Percentiles rank a stretch among this genome's conserved stretches.
These are phyloP conservation scores for Microcebus griseorufus DNA, from an alignment of 2,113 vertebrate genomes.

Conservation along the genomic window DNA sequence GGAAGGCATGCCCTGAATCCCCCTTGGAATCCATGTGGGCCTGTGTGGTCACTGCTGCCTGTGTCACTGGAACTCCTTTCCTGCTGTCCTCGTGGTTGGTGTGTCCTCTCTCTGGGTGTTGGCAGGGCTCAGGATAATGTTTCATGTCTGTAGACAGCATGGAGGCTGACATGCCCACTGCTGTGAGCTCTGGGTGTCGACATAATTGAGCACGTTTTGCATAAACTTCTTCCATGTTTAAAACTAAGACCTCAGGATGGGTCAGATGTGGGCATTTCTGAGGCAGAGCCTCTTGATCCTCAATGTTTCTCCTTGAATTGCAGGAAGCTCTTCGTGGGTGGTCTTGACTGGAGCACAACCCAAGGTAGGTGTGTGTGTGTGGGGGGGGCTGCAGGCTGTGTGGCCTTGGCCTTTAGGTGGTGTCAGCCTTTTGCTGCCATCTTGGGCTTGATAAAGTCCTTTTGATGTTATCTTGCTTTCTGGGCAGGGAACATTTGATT, in stretches of 20 bases:
- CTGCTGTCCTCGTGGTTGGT: accelerated
- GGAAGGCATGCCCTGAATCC: background rate
- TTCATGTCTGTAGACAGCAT: background rate
- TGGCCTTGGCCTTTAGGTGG: background rate
- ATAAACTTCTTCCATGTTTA: too few species aligned
- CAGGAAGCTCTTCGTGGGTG: constrained; percentile 99
- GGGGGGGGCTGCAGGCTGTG: background rate
- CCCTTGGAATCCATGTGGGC: accelerated
- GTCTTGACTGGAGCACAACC: constrained; percentile 99
- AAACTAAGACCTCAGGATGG: background rate
- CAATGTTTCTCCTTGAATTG: constrained; percentile 71
- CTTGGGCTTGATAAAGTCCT: background rate
- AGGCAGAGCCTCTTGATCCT: constrained; percentile 28
- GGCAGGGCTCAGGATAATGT: background rate
- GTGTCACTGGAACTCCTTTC: background rate
- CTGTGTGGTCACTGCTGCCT: background rate
- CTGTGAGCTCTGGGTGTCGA: background rate
- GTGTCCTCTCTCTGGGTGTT: background rate
- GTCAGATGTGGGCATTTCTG: background rate
- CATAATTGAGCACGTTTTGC: background rate
- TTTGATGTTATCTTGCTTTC: background rate
- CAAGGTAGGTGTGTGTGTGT: constrained; percentile 91
- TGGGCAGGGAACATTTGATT: too few species aligned
- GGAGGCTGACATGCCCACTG: background rate
- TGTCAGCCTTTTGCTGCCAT: background rate